A percentile compares a stretch with the other conserved stretches of the same genome.
Evolutionary conservation across 1,140 invertebrate genomes (phyloP).

Genomic region (Pogonognathellus flavescens): DNA sequence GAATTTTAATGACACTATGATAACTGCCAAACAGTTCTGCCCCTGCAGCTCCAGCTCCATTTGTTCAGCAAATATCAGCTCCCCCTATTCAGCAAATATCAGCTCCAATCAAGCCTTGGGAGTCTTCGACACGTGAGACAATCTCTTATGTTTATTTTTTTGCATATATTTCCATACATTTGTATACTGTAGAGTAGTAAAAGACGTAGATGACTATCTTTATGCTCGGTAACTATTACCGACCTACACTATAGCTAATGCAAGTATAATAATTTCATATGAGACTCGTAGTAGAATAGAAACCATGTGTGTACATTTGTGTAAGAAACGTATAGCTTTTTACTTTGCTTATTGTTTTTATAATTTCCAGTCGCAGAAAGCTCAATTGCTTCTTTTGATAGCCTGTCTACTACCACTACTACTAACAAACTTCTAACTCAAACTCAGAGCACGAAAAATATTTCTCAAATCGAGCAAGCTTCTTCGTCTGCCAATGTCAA

Average conservation of each 20-base stretch:
- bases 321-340: background rate
- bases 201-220: no score
- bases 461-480: background rate
- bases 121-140: slow-evolving; percentile 34
- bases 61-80: background rate
- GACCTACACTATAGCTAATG: no score
- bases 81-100: slow-evolving; percentile 2
- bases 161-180: no score
- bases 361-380: slow-evolving; percentile 62
- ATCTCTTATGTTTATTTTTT: background rate
- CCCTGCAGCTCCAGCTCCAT: background rate
- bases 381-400: slow-evolving; percentile 63
- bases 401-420: slow-evolving; percentile 61
- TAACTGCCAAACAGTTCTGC: background rate
- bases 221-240: no score
- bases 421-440: slow-evolving; percentile 43
- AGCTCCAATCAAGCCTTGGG: background rate
- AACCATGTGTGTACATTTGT: no score
- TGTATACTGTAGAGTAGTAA: no score
- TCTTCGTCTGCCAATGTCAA: slow-evolving; percentile 44
- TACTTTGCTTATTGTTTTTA: slow-evolving; percentile 53
- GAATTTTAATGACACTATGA: background rate
- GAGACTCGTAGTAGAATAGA: no score
- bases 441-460: slow-evolving; percentile 41
- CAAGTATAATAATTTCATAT: no score